Evolutionary conservation across 2,113 vertebrate species (phyloP).

Genomic region (Salvelinus sp.): DNA sequence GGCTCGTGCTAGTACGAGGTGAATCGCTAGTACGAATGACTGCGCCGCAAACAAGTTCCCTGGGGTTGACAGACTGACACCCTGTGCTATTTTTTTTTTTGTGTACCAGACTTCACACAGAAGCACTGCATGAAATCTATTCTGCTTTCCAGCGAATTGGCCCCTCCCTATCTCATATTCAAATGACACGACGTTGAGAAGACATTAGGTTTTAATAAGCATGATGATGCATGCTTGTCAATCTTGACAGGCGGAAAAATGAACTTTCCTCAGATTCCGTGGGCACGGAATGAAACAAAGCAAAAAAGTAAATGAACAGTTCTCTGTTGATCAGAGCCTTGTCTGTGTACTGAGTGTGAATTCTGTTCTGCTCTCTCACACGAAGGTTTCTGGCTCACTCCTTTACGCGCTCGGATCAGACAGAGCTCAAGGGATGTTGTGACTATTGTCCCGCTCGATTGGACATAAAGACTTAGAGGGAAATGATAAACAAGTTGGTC

Average conservation of each 20-base stretch:
- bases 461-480: constrained; percentile 1
- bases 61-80: neutral
- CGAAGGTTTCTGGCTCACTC: neutral
- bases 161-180: constrained; percentile 6
- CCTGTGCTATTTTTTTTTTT: neutral
- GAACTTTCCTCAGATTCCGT: constrained; percentile 22
- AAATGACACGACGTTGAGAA: constrained; percentile 20
- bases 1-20: neutral
- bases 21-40: neutral
- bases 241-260: constrained; percentile 30
- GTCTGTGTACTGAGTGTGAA: neutral
- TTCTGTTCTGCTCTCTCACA: too few species aligned
- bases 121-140: constrained; percentile 2
- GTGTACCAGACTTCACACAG: constrained; percentile 6
- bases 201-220: constrained; percentile 46
- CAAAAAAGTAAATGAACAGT: neutral
- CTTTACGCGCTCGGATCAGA: constrained; percentile 13
- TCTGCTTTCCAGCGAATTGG: constrained; percentile 8
- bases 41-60: constrained; percentile 5
- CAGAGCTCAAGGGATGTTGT: constrained; percentile 5
- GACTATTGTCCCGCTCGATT: constrained; percentile 1
- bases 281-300: constrained; percentile 13
- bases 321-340: neutral
- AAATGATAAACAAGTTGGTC: too few species aligned
- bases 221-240: constrained; percentile 36